These are phyloP conservation scores for Epinephelus coioides DNA, from an alignment of 2,797 vertebrate genomes.

Conservation along the genomic window DNA sequence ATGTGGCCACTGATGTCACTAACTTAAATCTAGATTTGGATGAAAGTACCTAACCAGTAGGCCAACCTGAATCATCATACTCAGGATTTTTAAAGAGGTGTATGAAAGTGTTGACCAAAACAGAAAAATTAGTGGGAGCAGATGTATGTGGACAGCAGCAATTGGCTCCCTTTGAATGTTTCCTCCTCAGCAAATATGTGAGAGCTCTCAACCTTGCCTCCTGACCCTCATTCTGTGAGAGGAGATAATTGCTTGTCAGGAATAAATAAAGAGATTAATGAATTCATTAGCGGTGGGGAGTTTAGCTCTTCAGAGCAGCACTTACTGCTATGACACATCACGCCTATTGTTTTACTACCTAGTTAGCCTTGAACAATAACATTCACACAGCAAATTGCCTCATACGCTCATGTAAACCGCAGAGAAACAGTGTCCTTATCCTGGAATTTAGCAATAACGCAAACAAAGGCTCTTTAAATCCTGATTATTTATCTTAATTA, in stretches of 20 bases:
- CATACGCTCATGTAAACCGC: conserved; percentile 61
- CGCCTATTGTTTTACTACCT: conserved; percentile 82
- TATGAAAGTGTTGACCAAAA: not conserved
- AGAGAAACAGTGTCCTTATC: conserved; percentile 81
- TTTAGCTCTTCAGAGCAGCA: conserved; percentile 77
- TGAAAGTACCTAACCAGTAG: not conserved
- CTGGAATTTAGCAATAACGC: conserved; percentile 79
- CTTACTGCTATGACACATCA: conserved; percentile 81
- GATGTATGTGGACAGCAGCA: conserved; percentile 4
- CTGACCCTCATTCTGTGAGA: conserved; percentile 74
- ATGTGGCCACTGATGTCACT: not conserved
- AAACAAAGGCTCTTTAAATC: conserved; percentile 88
- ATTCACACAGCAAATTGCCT: conserved; percentile 79
- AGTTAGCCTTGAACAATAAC: conserved; percentile 83
- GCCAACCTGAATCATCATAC: not conserved
- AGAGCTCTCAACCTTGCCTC: conserved; percentile 68
- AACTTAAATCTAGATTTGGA: not conserved
- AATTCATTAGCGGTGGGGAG: conserved; percentile 81
- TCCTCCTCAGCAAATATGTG: conserved; percentile 48
- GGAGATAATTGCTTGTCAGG: conserved; percentile 85
- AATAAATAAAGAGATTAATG: conserved; percentile 86
- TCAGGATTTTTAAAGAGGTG: not conserved
- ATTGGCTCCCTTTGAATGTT: conserved; percentile 5
- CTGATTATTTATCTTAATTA: conserved; percentile 95
- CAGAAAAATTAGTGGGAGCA: not conserved